Conservation (phyloP, 92 coral and sea anemone species). For the Nematostella vectensis region DNA sequence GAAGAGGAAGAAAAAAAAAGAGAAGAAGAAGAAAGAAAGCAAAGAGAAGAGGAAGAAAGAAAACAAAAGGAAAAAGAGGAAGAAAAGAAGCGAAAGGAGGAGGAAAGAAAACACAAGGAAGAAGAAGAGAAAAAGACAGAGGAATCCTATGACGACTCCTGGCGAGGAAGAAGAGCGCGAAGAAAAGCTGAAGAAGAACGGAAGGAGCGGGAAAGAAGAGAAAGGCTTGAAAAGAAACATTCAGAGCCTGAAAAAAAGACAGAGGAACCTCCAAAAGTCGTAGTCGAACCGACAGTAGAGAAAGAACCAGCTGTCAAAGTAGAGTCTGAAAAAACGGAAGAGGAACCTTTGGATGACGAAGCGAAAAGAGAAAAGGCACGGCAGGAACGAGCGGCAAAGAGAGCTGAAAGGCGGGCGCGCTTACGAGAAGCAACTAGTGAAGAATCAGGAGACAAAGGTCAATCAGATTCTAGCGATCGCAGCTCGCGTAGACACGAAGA, state of each 20-base stretch:
- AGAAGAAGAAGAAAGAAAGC: constrained; percentile 11
- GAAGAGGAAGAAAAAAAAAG: too few relatives aligned
- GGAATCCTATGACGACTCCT: constrained; percentile 12
- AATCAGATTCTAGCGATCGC: constrained; percentile 7
- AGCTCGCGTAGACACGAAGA: constrained; percentile 14
- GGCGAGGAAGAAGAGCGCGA: constrained; percentile 12
- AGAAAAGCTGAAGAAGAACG: constrained; percentile 7
- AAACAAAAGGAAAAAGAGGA: constrained; percentile 1
- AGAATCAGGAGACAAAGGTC: constrained; percentile 9
- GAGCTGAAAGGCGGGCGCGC: constrained; percentile 34
- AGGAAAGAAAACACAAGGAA: constrained; percentile 14
- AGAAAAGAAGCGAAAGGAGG: constrained; percentile 13
- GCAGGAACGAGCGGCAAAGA: constrained; percentile 18
- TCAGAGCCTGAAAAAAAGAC: constrained; percentile 14
- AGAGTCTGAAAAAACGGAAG: constrained; percentile 12
- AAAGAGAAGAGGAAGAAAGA: neutral
- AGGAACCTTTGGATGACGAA: constrained; percentile 14
- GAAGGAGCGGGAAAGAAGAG: constrained; percentile 24
- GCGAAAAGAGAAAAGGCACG: constrained; percentile 29
- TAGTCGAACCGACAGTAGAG: constrained; percentile 9
- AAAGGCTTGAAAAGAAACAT: constrained; percentile 13
- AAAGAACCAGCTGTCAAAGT: constrained; percentile 1
- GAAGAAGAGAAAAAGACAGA: constrained; percentile 18
- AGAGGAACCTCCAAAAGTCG: constrained; percentile 14
- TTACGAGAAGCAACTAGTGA: constrained; percentile 9